Evolutionary conservation across 2,113 vertebrate genomes (phyloP).

Genomic region (Lagenorhynchus albirostris): DNA sequence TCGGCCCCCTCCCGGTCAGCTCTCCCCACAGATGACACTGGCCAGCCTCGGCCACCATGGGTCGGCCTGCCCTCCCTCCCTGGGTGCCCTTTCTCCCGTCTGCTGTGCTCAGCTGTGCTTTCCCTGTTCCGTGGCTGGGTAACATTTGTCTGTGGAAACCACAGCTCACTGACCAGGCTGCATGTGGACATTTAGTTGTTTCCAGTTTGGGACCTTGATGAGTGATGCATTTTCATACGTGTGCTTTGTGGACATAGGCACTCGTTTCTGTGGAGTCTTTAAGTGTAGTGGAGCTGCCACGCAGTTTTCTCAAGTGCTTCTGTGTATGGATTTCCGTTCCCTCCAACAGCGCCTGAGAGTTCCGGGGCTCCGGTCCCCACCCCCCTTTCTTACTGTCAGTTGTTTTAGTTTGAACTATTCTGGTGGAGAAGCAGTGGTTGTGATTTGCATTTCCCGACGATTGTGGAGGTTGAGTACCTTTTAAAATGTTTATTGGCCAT

Average conservation of each 20-base stretch:
- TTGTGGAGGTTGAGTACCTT: neutral
- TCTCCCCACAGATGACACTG: neutral
- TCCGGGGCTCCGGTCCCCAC: neutral
- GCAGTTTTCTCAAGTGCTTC: neutral
- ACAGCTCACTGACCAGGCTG: neutral
- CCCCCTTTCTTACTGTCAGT: neutral
- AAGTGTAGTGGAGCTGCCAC: neutral
- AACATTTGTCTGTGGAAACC: neutral
- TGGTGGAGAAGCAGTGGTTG: neutral
- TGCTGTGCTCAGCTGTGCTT: neutral
- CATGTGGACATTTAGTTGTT: neutral
- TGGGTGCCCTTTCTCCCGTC: neutral
- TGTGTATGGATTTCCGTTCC: neutral
- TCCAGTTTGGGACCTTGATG: neutral
- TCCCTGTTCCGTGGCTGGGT: neutral
- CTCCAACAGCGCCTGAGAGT: neutral
- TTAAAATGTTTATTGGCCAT: neutral
- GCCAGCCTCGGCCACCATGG: neutral
- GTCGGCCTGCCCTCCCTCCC: neutral
- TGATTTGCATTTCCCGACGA: neutral
- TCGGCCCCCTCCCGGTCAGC: neutral
- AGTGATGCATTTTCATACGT: neutral
- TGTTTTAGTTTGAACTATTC: neutral
- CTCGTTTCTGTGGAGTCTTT: neutral
- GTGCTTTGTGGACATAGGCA: neutral